Evolutionary conservation across 1,140 invertebrate species (phyloP).

Genomic region (Aradophagus sp.): DNA sequence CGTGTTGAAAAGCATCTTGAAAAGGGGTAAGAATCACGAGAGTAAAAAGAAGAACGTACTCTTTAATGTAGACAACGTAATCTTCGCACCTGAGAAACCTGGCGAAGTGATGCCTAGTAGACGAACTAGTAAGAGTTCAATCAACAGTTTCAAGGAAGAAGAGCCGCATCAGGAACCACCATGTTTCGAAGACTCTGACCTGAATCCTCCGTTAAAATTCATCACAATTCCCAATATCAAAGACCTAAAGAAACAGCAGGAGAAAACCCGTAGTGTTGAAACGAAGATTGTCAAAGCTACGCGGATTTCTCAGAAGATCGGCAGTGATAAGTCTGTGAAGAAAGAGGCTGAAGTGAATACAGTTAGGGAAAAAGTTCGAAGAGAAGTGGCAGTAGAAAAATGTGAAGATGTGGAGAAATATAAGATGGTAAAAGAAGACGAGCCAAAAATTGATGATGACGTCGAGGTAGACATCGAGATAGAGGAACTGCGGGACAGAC

Average conservation of each 20-base stretch:
- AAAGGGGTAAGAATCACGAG: conserved; percentile 70
- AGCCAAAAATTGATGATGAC: conserved; percentile 41
- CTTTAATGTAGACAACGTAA: conserved; percentile 72
- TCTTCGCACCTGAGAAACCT: conserved; percentile 72
- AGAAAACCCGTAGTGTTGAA: conserved; percentile 58
- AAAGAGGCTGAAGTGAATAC: conserved; percentile 4
- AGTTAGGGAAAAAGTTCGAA: conserved; percentile 3
- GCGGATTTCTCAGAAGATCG: conserved; percentile 55
- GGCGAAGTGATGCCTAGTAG: conserved; percentile 52
- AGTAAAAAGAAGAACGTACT: conserved; percentile 69
- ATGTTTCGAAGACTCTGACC: conserved; percentile 28
- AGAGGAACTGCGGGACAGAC: conserved; percentile 58
- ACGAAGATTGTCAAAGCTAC: conserved; percentile 50
- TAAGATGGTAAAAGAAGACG: conserved; percentile 15
- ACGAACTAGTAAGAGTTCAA: conserved; percentile 58
- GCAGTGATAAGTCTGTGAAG: conserved; percentile 63
- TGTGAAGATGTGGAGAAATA: conserved; percentile 5
- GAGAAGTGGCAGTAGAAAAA: too few species aligned
- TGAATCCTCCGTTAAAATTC: conserved; percentile 56
- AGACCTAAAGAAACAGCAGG: conserved; percentile 61
- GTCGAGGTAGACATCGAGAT: conserved; percentile 59
- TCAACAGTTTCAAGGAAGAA: conserved; percentile 52
- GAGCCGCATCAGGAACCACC: conserved; percentile 44
- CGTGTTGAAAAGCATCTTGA: conserved; percentile 75
- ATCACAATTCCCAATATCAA: conserved; percentile 73